Evolutionary conservation across 2,888 invertebrate species (phyloP), one percentile per base, ranked within the genome.

Genomic region (Ernsta delagoae): DNA sequence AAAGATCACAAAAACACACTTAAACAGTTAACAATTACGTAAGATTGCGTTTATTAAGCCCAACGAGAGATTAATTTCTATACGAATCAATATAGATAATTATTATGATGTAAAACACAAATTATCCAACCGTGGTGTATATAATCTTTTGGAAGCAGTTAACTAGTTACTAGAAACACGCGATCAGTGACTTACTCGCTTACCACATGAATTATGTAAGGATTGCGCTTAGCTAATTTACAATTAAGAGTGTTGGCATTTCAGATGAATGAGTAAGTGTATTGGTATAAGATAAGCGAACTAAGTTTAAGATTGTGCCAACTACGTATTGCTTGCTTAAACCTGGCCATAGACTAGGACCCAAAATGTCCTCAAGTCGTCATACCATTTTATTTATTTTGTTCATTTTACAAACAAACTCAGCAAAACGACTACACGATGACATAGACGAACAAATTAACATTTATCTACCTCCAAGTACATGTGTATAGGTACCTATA

Each of bases 161-260:
- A 43, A 11, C 43, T 43, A 12, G 36, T 61, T 39, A 39, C 39
- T 39, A 43, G 50, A 24, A 61, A 36, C 68, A 68, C 68, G 68
- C 62, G 48, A 62, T 6, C 36, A 7, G 39, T 36, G 31, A 34
- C 39, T 31, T 41, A 9, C 60, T 54, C 68, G 54, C 62, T 56
- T 16, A 34, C 11, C 45, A 61, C 57, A 68, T 68, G 68, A 68
- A 68, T 68, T 68, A 68, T 68, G 68, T 62, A 68, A 62, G 54
- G 24, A 67, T 68, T 57, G 62, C 62, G 48, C n/a, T 62, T 62
- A 24, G 68, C 48, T 62, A 48, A 68, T 62, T 62, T 68, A 45
- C 57, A 57, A 68, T 68, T 62, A 62, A 53, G 39, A 67, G 56
- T 68, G 24, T 50, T 68, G 68, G 56, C 68, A 62, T 68, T 62